Evolutionary conservation across 1,140 invertebrate genomes (phyloP), one percentile per base, ranked within the genome.

Genomic region (Ostrea denselamellosa): DNA sequence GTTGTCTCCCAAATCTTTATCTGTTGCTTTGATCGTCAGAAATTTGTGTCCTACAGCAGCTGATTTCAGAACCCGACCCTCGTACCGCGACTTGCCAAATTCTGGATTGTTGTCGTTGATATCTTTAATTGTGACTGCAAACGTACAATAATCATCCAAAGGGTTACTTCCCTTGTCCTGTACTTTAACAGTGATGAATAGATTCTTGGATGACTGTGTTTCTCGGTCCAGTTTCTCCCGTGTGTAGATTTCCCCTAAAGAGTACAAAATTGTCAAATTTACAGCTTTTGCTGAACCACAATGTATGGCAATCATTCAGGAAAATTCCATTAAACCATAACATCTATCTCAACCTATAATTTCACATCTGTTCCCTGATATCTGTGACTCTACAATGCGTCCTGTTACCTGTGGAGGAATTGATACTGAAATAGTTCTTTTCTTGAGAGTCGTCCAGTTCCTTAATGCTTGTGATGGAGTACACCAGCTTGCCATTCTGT

Each of bases 131-230:
- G 34, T 62, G 34, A 89, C 77, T 1, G 53, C 10, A 58, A 89
- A 89, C 3, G 88, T 89, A 85, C 88, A 89, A 25, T 87, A 85
- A 53, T 89, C 86, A 82, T 86, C 83, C 19, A 83, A 51, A 5
- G 88, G 88, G 0, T 86, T 86, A 28, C 84, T 51, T 65, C 88
- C 88, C 22, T 82, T 84, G 28, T 89, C 88, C 8, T 58, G 53
- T 4, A 86, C 88, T 77, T 34, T 62, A 5, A 89, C 86, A 0
- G 88, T 87, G 54, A 89, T 85, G n/a, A 81, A 89, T 3, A 87
- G 53, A 56, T 85, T 84, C 25, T 44, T 62, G 19, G 87, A 85
- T 4, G 22, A 51, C 25, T 84, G 56, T 3, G 82, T 81, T 25
- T 88, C 87, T 28, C 87, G 10, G 44, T 88, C 87, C 3, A 88